Percentiles rank a stretch among this genome's conserved stretches.
Conservation (phyloP, 2,113 vertebrate species). For the Pseudonaja textilis region DNA sequence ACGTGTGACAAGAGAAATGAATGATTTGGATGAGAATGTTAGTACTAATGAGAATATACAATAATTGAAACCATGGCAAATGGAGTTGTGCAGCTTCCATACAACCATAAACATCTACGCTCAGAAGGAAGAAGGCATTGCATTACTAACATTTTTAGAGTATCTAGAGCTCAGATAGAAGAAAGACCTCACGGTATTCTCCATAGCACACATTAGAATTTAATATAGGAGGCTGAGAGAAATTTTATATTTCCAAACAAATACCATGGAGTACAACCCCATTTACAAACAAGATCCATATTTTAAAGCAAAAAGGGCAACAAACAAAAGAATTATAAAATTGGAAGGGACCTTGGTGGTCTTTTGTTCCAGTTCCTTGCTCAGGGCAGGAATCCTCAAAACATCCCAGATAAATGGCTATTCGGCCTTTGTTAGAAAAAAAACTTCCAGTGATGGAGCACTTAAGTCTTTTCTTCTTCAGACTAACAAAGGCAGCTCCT, state of each 20-base stretch:
- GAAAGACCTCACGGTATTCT: neutral
- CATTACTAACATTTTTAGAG: neutral
- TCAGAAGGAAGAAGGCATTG: neutral
- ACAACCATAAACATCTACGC: neutral
- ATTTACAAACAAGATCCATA: neutral
- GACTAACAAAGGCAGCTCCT: neutral
- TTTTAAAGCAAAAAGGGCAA: neutral
- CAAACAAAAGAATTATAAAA: neutral
- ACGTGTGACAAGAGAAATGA: neutral
- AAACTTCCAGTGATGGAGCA: neutral
- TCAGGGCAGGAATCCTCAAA: neutral
- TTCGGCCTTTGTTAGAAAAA: neutral
- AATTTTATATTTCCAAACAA: neutral
- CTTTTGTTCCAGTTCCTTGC: neutral
- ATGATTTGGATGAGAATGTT: neutral
- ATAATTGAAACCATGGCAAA: neutral
- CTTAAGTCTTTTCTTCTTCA: neutral
- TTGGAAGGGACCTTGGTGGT: neutral
- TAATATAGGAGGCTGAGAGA: neutral
- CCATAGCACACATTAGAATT: neutral
- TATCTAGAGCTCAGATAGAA: neutral
- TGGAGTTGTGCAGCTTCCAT: neutral
- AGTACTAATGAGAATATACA: neutral
- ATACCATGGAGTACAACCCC: neutral
- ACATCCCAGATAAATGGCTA: neutral